These are phyloP conservation scores for Cataglyphis hispanica DNA, from an alignment of 1,140 invertebrate genomes.

Conservation along the genomic window DNA sequence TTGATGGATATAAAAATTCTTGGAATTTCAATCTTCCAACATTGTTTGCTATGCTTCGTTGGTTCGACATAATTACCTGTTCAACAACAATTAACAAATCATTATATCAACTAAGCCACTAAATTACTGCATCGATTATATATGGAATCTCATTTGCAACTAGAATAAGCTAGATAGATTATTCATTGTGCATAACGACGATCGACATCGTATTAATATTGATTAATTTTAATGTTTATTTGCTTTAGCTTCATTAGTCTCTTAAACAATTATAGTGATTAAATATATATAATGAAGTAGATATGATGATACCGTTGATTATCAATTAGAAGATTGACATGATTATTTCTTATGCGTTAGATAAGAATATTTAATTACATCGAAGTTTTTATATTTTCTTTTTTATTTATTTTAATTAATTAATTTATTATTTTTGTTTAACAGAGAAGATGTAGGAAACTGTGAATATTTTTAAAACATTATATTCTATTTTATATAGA, in stretches of 20 bases:
- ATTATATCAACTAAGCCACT: constrained; percentile 43
- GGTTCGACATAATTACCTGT: constrained; percentile 56
- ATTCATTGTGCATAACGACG: constrained; percentile 61
- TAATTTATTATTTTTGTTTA: background rate
- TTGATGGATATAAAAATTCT: constrained; percentile 7
- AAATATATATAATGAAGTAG: constrained; percentile 14
- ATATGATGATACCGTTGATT: constrained; percentile 1
- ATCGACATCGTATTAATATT: constrained; percentile 55
- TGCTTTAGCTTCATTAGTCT: constrained; percentile 41
- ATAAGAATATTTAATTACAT: background rate
- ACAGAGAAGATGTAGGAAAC: background rate
- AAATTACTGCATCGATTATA: constrained; percentile 54
- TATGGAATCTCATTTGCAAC: constrained; percentile 54
- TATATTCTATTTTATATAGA: background rate
- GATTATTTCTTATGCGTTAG: constrained; percentile 12
- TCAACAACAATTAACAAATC: constrained; percentile 56
- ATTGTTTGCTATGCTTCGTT: background rate
- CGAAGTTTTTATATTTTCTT: background rate
- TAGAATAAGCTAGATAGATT: constrained; percentile 37
- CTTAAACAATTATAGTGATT: constrained; percentile 45
- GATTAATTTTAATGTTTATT: constrained; percentile 37
- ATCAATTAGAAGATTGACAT: background rate
- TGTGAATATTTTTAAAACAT: background rate
- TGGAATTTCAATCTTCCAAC: background rate
- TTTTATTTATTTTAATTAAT: too few relatives aligned